phyloP scores from a whole-genome alignment of 2,113 vertebrate genomes.

The Urocynchramus pylzowi region DNA sequence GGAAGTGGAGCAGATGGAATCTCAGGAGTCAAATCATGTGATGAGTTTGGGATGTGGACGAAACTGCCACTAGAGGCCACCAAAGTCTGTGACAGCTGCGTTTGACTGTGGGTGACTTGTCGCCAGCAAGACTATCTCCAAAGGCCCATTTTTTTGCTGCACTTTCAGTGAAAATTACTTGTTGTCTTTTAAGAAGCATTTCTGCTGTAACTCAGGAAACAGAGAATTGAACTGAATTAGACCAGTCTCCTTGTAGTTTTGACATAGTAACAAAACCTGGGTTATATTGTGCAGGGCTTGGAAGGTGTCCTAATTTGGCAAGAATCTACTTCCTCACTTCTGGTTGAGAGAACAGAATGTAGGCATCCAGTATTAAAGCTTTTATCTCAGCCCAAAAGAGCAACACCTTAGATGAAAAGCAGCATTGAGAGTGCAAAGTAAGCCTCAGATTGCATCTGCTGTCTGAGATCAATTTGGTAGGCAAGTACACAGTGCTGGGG shows the following conservation, averaged over 20 bases:
- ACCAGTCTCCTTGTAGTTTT: not conserved
- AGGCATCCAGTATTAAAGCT: not conserved
- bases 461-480: not conserved
- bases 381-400: not conserved
- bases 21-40: not conserved
- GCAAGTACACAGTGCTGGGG: not conserved
- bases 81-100: not conserved
- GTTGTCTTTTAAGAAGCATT: not conserved
- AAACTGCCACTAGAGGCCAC: constrained; percentile 37
- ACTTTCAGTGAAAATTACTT: not conserved
- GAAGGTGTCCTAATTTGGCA: not conserved
- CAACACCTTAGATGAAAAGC: not conserved
- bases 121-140: not conserved
- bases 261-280: not conserved
- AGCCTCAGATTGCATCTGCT: not conserved
- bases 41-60: not conserved
- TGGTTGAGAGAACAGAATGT: not conserved
- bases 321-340: not conserved
- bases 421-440: not conserved
- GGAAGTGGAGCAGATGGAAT: not conserved
- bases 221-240: not conserved
- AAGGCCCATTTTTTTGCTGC: not conserved
- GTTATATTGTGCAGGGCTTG: not conserved
- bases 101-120: not conserved
- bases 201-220: not conserved